Base-by-base conservation (phyloP, 1,140 invertebrate species). In the Zaprionus kolodkinae region DNA sequence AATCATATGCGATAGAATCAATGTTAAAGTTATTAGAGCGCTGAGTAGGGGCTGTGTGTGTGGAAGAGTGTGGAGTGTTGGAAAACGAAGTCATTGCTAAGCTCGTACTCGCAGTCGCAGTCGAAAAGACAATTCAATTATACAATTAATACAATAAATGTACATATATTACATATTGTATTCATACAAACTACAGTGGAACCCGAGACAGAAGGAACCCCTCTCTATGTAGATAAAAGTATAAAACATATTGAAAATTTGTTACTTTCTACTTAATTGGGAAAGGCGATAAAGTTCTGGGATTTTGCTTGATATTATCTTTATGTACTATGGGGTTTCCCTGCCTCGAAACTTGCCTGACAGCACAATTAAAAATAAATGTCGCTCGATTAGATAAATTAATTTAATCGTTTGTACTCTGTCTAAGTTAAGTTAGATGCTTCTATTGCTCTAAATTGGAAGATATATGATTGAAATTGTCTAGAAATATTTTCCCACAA, bases 11-110 rank as follows among this genome's bases (percentile, higher is more conserved):
- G 55, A 63, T 50, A 54, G 68, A 88, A 87, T 87, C 84, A 88
- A 88, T 88, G 83, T 87, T 87, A 77, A 75, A 88, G 64, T 87
- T 87, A 87, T 87, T 87, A 87, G 83, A 87, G 83, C 80, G 83
- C 83, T 83, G 50, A 79, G 65, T n/a, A n/a, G 54, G 72, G 38
- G 64, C 59, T 71, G 60, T 69, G 73, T 71, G 60, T 69, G 73
- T 25, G n/a, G n/a, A 45, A 45, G 38, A 45, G 38, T 40, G 27
- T 30, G 38, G 15, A 48, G 45, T 50, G 45, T 50, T 50, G 45
- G 68, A 74, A 87, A 87, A 79, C 76, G 76, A 48, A 87, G 83
- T 86, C 82, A 86, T 85, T 85, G 81, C 81, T 85, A 86, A 73
- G 68, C n/a, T n/a, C n/a, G 54, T 36, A 38, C 12, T 40, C 5